Conservation (phyloP, 1,140 invertebrate genomes). For the Oscheius sp. region DNA sequence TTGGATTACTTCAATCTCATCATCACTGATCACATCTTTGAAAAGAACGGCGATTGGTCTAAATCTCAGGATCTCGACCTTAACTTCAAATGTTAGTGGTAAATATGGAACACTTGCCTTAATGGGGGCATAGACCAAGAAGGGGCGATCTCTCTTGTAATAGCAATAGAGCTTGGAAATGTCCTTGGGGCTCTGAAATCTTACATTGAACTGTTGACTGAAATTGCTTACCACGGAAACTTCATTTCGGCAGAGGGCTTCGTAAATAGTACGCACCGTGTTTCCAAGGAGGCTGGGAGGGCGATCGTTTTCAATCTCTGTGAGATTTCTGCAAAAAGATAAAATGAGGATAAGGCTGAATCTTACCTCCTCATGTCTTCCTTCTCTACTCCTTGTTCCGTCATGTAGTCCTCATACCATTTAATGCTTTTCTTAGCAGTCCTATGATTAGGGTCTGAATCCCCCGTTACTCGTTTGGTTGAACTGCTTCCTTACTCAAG, state of each 20-base stretch:
- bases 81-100: too few species aligned
- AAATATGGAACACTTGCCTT: too few species aligned
- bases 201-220: too few species aligned
- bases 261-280: constrained; percentile 68
- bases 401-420: constrained; percentile 58
- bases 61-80: constrained; percentile 72
- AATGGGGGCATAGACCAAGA: constrained; percentile 76
- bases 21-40: constrained; percentile 81
- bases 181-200: constrained; percentile 65
- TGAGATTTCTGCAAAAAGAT: too few species aligned
- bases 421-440: constrained; percentile 52
- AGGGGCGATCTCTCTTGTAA: constrained; percentile 69
- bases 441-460: constrained; percentile 37
- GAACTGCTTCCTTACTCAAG: constrained; percentile 36
- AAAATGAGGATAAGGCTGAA: too few species aligned
- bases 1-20: constrained; percentile 85
- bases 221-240: constrained; percentile 58
- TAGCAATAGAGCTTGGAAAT: constrained; percentile 71
- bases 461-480: too few species aligned
- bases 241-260: constrained; percentile 85
- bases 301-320: constrained; percentile 32
- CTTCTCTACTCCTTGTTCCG: constrained; percentile 39
- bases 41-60: constrained; percentile 70
- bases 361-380: constrained; percentile 68
- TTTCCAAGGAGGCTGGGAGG: constrained; percentile 44